Conservation (phyloP, 2,113 vertebrate species). For the Sinocyclocheilus grahami region DNA sequence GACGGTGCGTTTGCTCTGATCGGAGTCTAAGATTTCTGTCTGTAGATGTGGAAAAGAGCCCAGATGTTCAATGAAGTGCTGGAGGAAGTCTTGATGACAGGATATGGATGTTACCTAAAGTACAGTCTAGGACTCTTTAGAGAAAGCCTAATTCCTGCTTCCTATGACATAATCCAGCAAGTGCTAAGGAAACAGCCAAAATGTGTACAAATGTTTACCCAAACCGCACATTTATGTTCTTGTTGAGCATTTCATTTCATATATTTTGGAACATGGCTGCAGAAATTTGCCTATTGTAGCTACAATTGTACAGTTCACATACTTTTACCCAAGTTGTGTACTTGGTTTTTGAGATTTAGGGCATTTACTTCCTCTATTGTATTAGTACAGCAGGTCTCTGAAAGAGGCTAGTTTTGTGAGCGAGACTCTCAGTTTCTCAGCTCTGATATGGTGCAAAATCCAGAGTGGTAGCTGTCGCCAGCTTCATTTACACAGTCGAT, state of each 20-base stretch:
- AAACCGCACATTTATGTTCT: neutral
- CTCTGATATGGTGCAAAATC: conserved; percentile 38
- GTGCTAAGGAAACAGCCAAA: neutral
- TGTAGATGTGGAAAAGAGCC: neutral
- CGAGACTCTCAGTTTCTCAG: neutral
- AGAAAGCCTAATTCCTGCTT: conserved; percentile 4
- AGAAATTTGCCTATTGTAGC: neutral
- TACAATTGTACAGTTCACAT: neutral
- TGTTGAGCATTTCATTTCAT: neutral
- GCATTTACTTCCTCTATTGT: neutral
- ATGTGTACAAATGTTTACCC: neutral
- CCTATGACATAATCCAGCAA: conserved; percentile 15
- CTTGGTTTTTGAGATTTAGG: neutral
- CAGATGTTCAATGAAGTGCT: conserved; percentile 13
- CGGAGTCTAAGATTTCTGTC: conserved; percentile 1
- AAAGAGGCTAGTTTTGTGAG: neutral
- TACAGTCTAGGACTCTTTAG: neutral
- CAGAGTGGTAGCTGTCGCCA: conserved; percentile 34
- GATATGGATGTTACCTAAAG: neutral
- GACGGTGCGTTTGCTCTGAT: neutral
- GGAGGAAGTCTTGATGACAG: conserved; percentile 25
- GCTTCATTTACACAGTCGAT: conserved; percentile 53
- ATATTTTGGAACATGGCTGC: neutral
- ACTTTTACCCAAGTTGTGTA: neutral
- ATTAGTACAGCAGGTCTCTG: neutral